Conservation (phyloP, 2,888 invertebrate species). For the Mesorhabditis spiculigera region DNA sequence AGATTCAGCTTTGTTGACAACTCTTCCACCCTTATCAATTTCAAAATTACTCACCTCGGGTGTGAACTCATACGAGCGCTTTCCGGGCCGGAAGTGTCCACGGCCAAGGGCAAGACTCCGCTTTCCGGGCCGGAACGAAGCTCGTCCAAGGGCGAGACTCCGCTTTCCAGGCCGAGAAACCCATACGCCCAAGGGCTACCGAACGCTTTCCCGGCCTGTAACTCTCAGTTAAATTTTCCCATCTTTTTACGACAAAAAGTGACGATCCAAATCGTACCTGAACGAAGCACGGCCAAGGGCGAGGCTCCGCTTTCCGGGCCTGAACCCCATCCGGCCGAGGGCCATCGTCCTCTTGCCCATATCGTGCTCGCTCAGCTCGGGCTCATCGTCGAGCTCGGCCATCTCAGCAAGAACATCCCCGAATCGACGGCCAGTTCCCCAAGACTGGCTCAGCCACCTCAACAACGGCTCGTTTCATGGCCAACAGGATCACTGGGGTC, state of each 20-base stretch:
- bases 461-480: neutral
- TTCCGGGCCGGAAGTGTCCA: slow-evolving; percentile 16
- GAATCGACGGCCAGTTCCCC: neutral
- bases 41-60: neutral
- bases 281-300: slow-evolving; percentile 30
- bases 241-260: neutral
- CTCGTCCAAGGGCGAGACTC: neutral
- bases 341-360: slow-evolving; percentile 50
- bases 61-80: slow-evolving; percentile 10
- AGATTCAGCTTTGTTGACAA: no score
- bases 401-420: neutral
- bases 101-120: slow-evolving; percentile 17
- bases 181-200: slow-evolving; percentile 26
- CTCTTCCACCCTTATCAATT: no score
- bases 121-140: slow-evolving; percentile 21
- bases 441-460: no score
- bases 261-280: slow-evolving; percentile 8
- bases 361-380: neutral
- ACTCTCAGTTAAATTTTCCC: slow-evolving; percentile 1
- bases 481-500: neutral
- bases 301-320: slow-evolving; percentile 50
- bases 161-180: slow-evolving; percentile 39
- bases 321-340: slow-evolving; percentile 47
- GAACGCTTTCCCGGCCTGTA: slow-evolving; percentile 17
- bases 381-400: neutral